phyloP scores from a whole-genome alignment of 2,113 vertebrate species.

The Hippocampus barbouri region DNA sequence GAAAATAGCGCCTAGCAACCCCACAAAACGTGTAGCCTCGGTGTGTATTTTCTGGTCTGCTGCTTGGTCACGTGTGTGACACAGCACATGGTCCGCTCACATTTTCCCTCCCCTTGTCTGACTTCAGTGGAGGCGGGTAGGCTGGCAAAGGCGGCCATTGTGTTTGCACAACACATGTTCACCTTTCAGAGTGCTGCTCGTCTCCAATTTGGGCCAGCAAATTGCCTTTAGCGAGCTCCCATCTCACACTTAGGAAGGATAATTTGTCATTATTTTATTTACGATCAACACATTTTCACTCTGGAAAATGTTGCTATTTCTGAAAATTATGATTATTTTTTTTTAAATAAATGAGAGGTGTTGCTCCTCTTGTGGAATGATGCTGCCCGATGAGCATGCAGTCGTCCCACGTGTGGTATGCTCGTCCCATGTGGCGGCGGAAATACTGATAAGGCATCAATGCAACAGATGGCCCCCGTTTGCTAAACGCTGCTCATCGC shows the following conservation, averaged over 20 bases:
- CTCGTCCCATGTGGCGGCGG: conserved; percentile 45
- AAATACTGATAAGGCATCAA: conserved; percentile 54
- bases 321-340: background rate
- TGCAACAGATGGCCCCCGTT: conserved; percentile 30
- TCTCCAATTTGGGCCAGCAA: background rate
- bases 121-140: background rate
- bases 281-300: too few species aligned
- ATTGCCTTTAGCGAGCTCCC: background rate
- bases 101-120: conserved; percentile 27
- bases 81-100: conserved; percentile 39
- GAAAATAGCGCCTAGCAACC: conserved; percentile 67
- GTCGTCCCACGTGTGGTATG: conserved; percentile 51
- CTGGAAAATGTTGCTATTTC: background rate
- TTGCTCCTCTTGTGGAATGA: conserved; percentile 49
- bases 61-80: conserved; percentile 48
- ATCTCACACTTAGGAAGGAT: too few species aligned
- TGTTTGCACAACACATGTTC: conserved; percentile 12
- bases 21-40: conserved; percentile 50
- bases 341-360: conserved; percentile 30
- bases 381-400: conserved; percentile 41
- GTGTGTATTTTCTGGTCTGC: conserved; percentile 37
- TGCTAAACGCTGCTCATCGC: conserved; percentile 31
- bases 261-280: too few species aligned
- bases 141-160: background rate
- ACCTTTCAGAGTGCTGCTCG: conserved; percentile 3